A percentile compares a stretch with the other conserved stretches of the same genome.
phyloP scores from a whole-genome alignment of 2,113 vertebrate genomes.

The Poeciliopsis retropinna region DNA sequence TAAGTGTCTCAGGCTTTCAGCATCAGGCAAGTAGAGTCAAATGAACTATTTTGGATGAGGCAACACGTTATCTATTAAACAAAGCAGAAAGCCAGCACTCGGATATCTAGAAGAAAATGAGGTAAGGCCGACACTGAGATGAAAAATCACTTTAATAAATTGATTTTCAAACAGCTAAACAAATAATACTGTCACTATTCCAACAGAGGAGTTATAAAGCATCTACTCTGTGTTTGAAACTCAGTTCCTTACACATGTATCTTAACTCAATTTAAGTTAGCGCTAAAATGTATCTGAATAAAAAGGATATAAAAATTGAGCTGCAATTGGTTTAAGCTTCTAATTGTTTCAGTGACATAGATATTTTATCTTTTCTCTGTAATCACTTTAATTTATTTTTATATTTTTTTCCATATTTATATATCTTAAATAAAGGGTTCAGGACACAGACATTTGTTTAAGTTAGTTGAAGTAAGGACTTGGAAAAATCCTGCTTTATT shows the following conservation, averaged over 20 bases:
- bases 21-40: constrained; percentile 62
- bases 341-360: neutral
- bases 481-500: no score
- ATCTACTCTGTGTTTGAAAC: neutral
- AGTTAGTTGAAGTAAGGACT: no score
- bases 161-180: constrained; percentile 39
- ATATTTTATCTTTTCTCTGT: neutral
- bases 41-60: constrained; percentile 68
- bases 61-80: constrained; percentile 57
- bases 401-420: neutral
- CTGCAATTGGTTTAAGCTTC: neutral
- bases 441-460: neutral
- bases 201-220: no score
- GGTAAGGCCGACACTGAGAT: constrained; percentile 34
- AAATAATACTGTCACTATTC: constrained; percentile 15
- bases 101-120: constrained; percentile 33
- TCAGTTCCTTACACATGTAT: neutral
- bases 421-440: neutral
- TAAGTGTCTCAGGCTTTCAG: constrained; percentile 70
- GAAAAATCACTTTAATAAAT: constrained; percentile 49
- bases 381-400: neutral
- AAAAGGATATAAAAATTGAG: neutral
- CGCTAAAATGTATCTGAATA: neutral
- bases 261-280: no score
- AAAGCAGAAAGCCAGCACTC: constrained; percentile 43